Evolutionary conservation across 1,140 invertebrate species (phyloP), one percentile per base, ranked within the genome.

Genomic region (Hermetia illucens): DNA sequence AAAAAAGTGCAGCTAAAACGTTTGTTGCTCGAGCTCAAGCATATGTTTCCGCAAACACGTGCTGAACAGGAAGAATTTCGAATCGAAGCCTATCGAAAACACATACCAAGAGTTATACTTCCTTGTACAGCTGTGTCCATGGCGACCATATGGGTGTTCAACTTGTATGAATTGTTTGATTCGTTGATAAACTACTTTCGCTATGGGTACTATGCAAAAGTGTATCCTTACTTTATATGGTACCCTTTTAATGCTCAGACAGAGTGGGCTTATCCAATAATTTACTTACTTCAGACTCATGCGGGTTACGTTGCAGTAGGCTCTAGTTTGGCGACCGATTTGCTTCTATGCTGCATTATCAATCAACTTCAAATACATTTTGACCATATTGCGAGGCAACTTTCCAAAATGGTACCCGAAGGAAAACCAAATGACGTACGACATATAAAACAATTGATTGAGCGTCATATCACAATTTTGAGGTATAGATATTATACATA

Each of bases 301-400:
- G 54, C 39, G 0, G 55, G 46, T 0, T 49, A 55, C 42, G 29
- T 45, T 0, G 53, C 49, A 27, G 33, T 53, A 2, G 50, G 49
- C 0, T 54, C 46, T 2, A 51, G 53, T 30, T 33, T 58, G 30
- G 52, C 47, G 10, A 44, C 46, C 12, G 54, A 58, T 36, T 42
- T 58, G 44, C 21, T 57, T 0, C 41, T 57, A 43, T 53, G 47
- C 8, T 50, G 49, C 2, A 19, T 52, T 31, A 47, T 50, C 6
- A 47, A 43, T 5, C 46, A 57, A 6, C 36, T 58, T 15, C 34
- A 55, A 1, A 57, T 58, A 52, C 55, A 58, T 34, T 57, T 49
- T 19, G 36, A 22, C 4, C 40, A 45, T 4, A 30, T 58, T 24
- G 42, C 30, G 10, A 31, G 15, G 1, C 35, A 38, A 1, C 38